Evolutionary conservation across 2,113 vertebrate genomes (phyloP), one percentile per base, ranked within the genome.

Genomic region (Crotalus helleri): DNA sequence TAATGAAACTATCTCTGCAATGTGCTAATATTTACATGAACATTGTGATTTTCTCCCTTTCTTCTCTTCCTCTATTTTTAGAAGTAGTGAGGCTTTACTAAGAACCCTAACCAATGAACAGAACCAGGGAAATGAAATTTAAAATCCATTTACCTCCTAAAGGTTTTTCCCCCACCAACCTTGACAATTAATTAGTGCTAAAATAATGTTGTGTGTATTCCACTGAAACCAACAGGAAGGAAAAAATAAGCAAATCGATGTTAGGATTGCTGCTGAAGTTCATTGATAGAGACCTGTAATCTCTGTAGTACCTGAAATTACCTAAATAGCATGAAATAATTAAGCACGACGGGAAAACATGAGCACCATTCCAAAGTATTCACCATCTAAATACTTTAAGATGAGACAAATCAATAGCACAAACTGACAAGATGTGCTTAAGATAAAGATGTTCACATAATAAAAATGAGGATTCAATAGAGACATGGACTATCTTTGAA

Each of bases 171-270:
- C 11, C 61, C 57, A 44, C 33, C 61, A n/a, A 19, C n/a, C 92
- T 93, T 93, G 64, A 90, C 89, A 90, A 90, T 90, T 86, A 93
- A 93, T 92, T 92, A 88, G 46, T n/a, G 1, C 53, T 89, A 64
- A 81, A 74, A 89, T 23, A n/a, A 39, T 21, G 88, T 92, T 85
- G 53, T 85, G 64, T 81, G 55, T 29, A 87, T 64, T 81, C 64
- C 61, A 44, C 23, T 88, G 59, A 92, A 88, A 53, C 59, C 74
- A 46, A 89, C 57, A 54, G 61, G 33, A 26, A 12, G 6, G 21
- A 92, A 57, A 87, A 87, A 54, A 39, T 11, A 19, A 46, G 39
- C 58, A 92, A 85, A 74, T 74, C 15, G 11, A 92, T 39, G 51
- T 61, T 61, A 53, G 29, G 21, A 85, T 61, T 85, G 54, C 13